phyloP scores from a whole-genome alignment of 2,888 invertebrate species.

The Neoascia interrupta region DNA sequence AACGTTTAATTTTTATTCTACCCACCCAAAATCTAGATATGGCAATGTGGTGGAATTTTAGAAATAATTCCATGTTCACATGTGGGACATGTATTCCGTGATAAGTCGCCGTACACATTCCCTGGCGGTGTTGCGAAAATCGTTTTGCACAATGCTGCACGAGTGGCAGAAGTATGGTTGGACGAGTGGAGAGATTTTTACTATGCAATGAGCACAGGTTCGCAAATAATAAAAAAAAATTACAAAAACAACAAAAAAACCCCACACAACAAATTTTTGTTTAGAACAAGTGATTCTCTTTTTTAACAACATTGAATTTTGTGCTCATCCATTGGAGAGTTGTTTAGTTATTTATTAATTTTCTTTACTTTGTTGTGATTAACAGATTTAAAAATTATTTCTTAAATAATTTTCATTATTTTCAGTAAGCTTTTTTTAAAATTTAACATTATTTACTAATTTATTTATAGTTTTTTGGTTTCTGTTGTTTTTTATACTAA shows the following conservation, averaged over 20 bases:
- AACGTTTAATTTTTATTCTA: conserved; percentile 47
- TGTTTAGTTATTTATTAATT: conserved; percentile 28
- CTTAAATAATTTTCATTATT: conserved; percentile 12
- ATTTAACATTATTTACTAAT: conserved; percentile 49
- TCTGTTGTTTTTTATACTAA: conserved; percentile 41
- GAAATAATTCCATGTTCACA: conserved; percentile 97
- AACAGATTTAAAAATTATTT: conserved; percentile 45
- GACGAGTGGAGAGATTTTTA: conserved; percentile 99
- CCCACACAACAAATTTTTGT: conserved; percentile 43
- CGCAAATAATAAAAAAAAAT: conserved; percentile 75
- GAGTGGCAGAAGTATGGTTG: conserved; percentile 99
- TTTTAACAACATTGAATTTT: conserved; percentile 73
- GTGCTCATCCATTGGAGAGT: conserved; percentile 72
- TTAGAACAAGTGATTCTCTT: conserved; percentile 48
- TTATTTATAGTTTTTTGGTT: neutral
- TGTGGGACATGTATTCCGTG: conserved; percentile 98
- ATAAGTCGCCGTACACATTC: conserved; percentile 99
- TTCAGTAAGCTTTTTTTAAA: conserved; percentile 33
- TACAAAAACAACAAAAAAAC: conserved; percentile 37
- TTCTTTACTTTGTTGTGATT: conserved; percentile 49
- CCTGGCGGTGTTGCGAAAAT: conserved; percentile 98
- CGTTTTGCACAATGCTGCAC: conserved; percentile 98
- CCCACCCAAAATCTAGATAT: conserved; percentile 83
- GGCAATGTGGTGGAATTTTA: conserved; percentile 97
- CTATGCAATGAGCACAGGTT: conserved; percentile 99